These are phyloP conservation scores for Orestias chungarensis DNA, from an alignment of 2,797 vertebrate species.

Conservation along the genomic window DNA sequence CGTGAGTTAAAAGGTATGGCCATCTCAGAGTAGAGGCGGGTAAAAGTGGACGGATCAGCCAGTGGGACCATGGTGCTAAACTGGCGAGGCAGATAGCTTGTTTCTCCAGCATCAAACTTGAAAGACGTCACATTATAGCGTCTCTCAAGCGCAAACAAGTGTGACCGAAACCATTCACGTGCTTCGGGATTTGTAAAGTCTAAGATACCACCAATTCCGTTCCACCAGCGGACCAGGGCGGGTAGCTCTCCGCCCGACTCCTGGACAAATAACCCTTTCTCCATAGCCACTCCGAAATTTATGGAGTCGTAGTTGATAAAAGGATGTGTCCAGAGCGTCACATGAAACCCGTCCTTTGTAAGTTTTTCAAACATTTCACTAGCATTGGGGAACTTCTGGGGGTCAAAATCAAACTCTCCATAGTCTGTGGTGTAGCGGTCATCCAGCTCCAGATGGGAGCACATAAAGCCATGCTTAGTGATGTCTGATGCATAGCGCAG, in stretches of 20 bases:
- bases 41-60: constrained; percentile 89
- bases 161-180: constrained; percentile 87
- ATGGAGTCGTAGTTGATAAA: constrained; percentile 90
- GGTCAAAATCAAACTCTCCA: constrained; percentile 93
- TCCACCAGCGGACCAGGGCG: constrained; percentile 93
- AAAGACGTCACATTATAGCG: constrained; percentile 89
- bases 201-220: constrained; percentile 89
- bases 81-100: constrained; percentile 89
- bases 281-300: constrained; percentile 84
- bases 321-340: constrained; percentile 92
- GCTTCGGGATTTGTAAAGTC: constrained; percentile 93
- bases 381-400: constrained; percentile 88
- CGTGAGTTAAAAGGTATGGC: constrained; percentile 85
- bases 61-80: constrained; percentile 86
- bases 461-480: constrained; percentile 83
- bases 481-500: constrained; percentile 82
- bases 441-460: constrained; percentile 92
- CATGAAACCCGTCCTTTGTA: constrained; percentile 81
- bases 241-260: constrained; percentile 85
- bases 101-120: constrained; percentile 94
- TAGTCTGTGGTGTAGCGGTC: constrained; percentile 90
- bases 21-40: constrained; percentile 89
- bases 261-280: constrained; percentile 86
- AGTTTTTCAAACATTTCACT: constrained; percentile 88
- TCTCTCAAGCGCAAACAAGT: constrained; percentile 80